Conservation (phyloP, 2,113 vertebrate genomes). For the Ciconia stormi region DNA sequence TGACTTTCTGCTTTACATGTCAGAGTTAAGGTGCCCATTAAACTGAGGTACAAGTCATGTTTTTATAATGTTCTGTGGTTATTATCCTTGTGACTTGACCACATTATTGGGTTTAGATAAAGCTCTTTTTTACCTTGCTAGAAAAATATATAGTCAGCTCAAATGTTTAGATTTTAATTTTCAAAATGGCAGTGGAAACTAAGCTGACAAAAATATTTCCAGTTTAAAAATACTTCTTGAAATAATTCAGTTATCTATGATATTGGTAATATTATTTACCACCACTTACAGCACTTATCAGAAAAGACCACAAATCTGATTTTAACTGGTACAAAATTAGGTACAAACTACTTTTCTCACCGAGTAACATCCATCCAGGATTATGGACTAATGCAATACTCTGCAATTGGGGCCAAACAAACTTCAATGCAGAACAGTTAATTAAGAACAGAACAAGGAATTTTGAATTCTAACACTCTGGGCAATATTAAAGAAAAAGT, state of each 20-base stretch:
- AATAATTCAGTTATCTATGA: background rate
- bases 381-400: background rate
- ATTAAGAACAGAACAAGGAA: background rate
- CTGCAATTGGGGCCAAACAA: background rate
- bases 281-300: background rate
- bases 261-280: background rate
- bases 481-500: background rate
- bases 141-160: background rate
- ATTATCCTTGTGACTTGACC: background rate
- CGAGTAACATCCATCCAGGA: background rate
- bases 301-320: background rate
- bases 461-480: background rate
- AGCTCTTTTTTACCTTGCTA: background rate
- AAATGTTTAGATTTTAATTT: background rate
- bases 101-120: accelerated
- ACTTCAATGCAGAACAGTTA: background rate
- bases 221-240: background rate
- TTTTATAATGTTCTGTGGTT: background rate
- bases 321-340: background rate
- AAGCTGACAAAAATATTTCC: background rate
- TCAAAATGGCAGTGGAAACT: background rate
- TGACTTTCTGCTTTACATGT: background rate
- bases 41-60: background rate
- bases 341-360: background rate
- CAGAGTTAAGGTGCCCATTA: background rate